Base-by-base conservation (phyloP, 1,140 invertebrate genomes). In the Listronotus bonariensis region DNA sequence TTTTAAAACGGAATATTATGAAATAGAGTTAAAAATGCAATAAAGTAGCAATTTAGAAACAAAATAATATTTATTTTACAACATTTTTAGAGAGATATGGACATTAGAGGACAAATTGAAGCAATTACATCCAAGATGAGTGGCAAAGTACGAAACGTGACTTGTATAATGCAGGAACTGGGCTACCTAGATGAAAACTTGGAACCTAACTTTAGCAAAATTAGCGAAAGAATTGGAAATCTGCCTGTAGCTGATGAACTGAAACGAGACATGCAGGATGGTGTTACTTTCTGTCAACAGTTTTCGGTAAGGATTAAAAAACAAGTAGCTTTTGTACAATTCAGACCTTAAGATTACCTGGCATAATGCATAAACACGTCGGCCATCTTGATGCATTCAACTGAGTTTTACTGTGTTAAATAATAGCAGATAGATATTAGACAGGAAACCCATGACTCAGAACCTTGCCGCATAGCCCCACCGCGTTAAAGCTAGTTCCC, bases 101-200 rank as follows among this genome's bases (percentile, higher is more conserved):
- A 85, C 69, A 74, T 87, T 3, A 80, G 80, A 63, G 81, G 80
- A n/a, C 85, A 83, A 45, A 65, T 87, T 26, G 86, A 87, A 55
- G 67, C 83, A 11, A 74, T 86, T 51, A 80, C 84, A 3, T 76
- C 81, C 6, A 79, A 80, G n/a, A 76, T 84, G 52, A 79, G 77
- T 14, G 81, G 81, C 12, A 80, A 78, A 67, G 79, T 83, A 0
- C 77, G 81, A 42, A 88, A 88, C 72, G 82, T 87, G 3, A 87
- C 86, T 0, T 88, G 86, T 70, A 84, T 87, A 17, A 87, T 88
- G 85, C 86, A 87, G 70, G 86, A 87, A 72, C 78, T 88, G 0
- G 86, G 86, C 48, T 88, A 87, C 75, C 82, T 88, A 68, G 85
- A 87, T 76, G 72, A 82, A 63, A 85, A 84, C 71, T 75, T 87